Conservation (phyloP, 2,888 invertebrate genomes). For the Stenchaetothrips biformis region DNA sequence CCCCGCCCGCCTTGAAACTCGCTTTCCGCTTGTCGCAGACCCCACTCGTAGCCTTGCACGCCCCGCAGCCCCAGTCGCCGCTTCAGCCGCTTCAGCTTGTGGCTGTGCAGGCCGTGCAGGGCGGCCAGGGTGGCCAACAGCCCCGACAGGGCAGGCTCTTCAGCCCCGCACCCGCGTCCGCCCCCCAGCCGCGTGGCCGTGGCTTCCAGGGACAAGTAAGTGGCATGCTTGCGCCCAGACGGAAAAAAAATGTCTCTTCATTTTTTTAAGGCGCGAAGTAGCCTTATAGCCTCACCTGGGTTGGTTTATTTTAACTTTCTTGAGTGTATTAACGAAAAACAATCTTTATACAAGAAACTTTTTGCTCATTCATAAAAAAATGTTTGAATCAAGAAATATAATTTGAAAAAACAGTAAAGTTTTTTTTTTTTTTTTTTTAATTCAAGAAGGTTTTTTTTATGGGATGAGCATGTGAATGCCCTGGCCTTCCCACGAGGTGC, state of each 20-base stretch:
- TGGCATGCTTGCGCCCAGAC: not conserved
- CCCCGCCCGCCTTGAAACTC: not conserved
- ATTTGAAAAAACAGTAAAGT: too few relatives aligned
- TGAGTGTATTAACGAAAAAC: too few relatives aligned
- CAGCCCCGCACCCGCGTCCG: not conserved
- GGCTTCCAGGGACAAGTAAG: slow-evolving; percentile 17
- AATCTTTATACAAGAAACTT: too few relatives aligned
- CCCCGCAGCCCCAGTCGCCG: not conserved
- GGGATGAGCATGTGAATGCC: too few relatives aligned
- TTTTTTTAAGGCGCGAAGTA: too few relatives aligned
- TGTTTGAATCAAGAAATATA: too few relatives aligned
- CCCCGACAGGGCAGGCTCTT: slow-evolving; percentile 10
- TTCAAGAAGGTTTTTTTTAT: too few relatives aligned
- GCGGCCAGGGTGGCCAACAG: not conserved
- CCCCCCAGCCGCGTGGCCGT: not conserved
- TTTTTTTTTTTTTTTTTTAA: too few relatives aligned
- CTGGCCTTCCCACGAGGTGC: too few relatives aligned
- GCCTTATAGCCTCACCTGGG: too few relatives aligned
- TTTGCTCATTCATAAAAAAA: not conserved
- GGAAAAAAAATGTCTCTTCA: too few relatives aligned
- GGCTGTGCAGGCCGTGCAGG: not conserved
- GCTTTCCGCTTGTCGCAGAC: slow-evolving; percentile 1
- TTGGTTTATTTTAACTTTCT: too few relatives aligned
- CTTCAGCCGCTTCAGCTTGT: not conserved
- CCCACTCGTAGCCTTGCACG: slow-evolving; percentile 11